A percentile compares a stretch with the other conserved stretches of the same genome.
Conservation (phyloP, 2,888 invertebrate species). For the Apamea sordens region DNA sequence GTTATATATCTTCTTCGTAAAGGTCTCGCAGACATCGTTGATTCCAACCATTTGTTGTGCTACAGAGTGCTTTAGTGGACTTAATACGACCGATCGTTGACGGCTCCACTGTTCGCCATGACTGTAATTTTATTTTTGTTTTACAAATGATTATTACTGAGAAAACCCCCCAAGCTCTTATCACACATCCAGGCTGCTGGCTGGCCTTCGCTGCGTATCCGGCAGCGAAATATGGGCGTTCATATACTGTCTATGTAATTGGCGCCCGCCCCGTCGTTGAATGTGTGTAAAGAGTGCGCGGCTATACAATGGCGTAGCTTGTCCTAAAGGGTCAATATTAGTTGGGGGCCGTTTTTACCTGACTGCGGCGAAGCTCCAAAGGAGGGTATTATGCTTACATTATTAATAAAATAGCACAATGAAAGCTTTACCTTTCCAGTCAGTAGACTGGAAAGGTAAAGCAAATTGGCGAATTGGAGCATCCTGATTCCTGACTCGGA, state of each 20-base stretch:
- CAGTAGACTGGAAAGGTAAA: too few relatives aligned
- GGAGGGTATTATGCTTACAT: background rate
- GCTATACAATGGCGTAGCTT: background rate
- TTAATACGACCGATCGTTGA: conserved; percentile 86
- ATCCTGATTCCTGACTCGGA: background rate
- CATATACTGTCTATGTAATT: background rate
- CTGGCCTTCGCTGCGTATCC: background rate
- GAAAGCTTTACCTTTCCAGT: background rate
- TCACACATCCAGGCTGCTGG: background rate
- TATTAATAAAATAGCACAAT: background rate
- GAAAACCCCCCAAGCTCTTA: background rate
- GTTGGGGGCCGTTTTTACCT: background rate
- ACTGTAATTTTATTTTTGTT: conserved; percentile 74
- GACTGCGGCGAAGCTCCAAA: background rate
- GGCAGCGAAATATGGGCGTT: background rate
- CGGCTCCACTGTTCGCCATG: conserved; percentile 91
- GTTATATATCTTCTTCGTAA: conserved; percentile 85
- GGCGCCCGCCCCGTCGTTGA: too few relatives aligned
- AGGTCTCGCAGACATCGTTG: conserved; percentile 80
- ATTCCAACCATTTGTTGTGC: conserved; percentile 82
- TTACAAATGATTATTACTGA: background rate
- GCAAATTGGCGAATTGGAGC: background rate
- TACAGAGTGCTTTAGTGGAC: conserved; percentile 83
- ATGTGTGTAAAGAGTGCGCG: background rate
- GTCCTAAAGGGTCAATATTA: background rate